These are phyloP conservation scores for Tolypeutes matacus DNA, from an alignment of 2,797 vertebrate species.

Conservation along the genomic window DNA sequence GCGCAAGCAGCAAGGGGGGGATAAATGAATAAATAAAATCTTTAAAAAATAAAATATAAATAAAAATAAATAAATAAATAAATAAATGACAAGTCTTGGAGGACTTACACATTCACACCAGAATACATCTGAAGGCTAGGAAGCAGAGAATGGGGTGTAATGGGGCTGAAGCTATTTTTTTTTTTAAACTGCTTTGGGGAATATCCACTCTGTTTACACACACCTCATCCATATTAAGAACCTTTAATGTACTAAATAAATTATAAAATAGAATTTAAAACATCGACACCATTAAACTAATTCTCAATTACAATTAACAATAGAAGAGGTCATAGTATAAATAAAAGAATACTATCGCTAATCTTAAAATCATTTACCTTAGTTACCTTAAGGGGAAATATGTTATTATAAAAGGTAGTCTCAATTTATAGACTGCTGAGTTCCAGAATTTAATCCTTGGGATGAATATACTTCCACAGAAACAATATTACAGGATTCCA, in stretches of 20 bases:
- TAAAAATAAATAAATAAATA: too few species aligned
- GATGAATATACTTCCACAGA: neutral
- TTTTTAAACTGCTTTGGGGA: neutral
- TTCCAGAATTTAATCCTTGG: constrained; percentile 54
- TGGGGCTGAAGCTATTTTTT: neutral
- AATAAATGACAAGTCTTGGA: neutral
- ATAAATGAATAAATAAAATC: too few species aligned
- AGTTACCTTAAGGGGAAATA: neutral
- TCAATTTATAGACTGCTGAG: neutral
- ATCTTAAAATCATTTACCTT: constrained; percentile 61
- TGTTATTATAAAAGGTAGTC: constrained; percentile 44
- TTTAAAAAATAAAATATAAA: too few species aligned
- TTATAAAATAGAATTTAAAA: constrained; percentile 42
- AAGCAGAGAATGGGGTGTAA: neutral
- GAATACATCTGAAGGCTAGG: neutral
- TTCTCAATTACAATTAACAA: constrained; percentile 25
- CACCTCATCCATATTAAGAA: neutral
- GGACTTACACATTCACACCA: neutral
- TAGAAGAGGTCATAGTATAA: constrained; percentile 51
- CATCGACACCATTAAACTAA: constrained; percentile 15
- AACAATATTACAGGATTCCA: neutral
- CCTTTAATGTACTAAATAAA: neutral
- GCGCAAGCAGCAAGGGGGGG: too few species aligned
- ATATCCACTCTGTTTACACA: constrained; percentile 4
- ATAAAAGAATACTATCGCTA: constrained; percentile 35